Percentiles rank a stretch among this genome's conserved stretches.
Evolutionary conservation across 1,140 invertebrate genomes (phyloP).

Genomic region (Frieseomelitta varia): DNA sequence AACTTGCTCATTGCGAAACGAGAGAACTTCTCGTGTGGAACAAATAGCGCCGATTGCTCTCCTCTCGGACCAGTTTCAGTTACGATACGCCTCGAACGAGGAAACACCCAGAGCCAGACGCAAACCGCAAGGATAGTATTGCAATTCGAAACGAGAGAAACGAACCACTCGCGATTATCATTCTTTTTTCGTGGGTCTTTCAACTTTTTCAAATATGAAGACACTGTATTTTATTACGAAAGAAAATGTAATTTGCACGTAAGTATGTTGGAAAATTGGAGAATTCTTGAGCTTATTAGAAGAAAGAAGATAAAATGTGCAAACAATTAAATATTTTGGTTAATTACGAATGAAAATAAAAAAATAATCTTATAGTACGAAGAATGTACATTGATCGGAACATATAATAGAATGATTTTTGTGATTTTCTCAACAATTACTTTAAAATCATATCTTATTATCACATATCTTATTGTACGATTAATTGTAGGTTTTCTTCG

Average conservation of each 20-base stretch:
- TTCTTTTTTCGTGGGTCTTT: neutral
- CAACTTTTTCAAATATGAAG: neutral
- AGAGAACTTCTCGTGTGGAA: neutral
- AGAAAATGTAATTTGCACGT: neutral
- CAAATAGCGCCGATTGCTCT: conserved; percentile 7
- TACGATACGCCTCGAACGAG: conserved; percentile 1
- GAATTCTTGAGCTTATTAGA: too few species aligned
- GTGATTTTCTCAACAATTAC: neutral
- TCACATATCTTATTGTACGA: too few species aligned
- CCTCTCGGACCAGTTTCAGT: neutral
- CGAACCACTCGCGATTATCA: neutral
- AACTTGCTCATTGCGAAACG: neutral
- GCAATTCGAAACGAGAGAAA: neutral
- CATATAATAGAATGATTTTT: too few species aligned
- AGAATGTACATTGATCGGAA: too few species aligned
- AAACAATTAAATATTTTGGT: too few species aligned
- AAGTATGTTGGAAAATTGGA: too few species aligned
- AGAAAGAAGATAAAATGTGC: too few species aligned
- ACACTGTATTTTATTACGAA: neutral
- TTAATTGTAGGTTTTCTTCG: neutral
- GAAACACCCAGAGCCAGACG: neutral
- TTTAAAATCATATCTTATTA: neutral
- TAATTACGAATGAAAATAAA: too few species aligned
- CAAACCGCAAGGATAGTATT: conserved; percentile 1
- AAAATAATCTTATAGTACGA: too few species aligned